Conservation (phyloP, 2,113 vertebrate species). For the Phylloscopus whistleri region DNA sequence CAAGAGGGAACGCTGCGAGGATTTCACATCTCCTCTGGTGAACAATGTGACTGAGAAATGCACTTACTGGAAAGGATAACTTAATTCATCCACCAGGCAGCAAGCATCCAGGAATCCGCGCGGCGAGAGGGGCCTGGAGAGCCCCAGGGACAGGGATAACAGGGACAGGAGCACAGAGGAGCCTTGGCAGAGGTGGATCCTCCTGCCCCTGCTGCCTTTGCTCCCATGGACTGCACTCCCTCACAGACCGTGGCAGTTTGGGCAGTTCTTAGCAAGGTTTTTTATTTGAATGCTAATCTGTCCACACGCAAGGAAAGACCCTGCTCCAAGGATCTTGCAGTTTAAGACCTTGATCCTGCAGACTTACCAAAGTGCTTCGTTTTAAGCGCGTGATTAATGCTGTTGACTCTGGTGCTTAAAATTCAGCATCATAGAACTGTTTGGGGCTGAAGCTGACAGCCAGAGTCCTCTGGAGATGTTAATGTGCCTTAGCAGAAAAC, state of each 20-base stretch:
- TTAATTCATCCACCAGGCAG: slow-evolving; percentile 38
- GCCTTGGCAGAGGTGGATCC: background rate
- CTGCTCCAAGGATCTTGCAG: background rate
- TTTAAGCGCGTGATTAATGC: background rate
- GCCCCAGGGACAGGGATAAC: background rate
- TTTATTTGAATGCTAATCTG: background rate
- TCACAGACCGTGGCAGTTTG: background rate
- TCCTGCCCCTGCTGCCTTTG: background rate
- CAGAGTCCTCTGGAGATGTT: slow-evolving; percentile 30
- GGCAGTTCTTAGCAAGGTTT: background rate
- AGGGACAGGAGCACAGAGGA: background rate
- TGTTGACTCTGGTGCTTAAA: slow-evolving; percentile 55
- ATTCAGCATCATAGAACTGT: slow-evolving; percentile 27
- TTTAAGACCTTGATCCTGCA: slow-evolving; percentile 37
- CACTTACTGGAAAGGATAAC: slow-evolving; percentile 64
- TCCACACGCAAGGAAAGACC: background rate
- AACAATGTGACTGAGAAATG: slow-evolving; percentile 47
- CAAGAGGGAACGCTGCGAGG: slow-evolving; percentile 49
- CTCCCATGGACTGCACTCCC: background rate
- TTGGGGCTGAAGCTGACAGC: slow-evolving; percentile 46
- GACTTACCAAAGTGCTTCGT: background rate
- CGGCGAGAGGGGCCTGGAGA: background rate
- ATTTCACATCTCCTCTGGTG: slow-evolving; percentile 57
- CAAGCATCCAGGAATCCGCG: background rate
- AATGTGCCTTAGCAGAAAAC: slow-evolving; percentile 44